phyloP scores from a whole-genome alignment of 2,113 vertebrate genomes.

The Bufo gargarizans region DNA sequence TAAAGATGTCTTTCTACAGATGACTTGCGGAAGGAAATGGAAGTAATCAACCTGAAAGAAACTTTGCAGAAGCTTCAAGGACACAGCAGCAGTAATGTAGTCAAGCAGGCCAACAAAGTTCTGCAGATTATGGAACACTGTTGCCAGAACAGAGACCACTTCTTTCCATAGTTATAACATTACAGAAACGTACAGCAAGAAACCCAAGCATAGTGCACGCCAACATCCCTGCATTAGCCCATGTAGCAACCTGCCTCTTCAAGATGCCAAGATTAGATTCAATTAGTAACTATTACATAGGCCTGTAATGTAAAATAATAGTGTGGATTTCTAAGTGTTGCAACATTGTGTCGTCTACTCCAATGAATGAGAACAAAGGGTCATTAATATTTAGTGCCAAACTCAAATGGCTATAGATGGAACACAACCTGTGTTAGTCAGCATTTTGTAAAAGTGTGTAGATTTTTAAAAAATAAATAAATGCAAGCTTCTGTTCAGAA shows the following conservation, averaged over 20 bases:
- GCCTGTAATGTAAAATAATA: neutral
- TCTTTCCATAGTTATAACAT: neutral
- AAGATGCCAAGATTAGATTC: neutral
- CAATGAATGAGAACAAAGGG: neutral
- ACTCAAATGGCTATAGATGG: neutral
- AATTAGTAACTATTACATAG: neutral
- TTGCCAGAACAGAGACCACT: slow-evolving; percentile 52
- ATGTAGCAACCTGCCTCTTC: neutral
- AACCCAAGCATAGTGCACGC: neutral
- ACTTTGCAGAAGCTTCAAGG: slow-evolving; percentile 73
- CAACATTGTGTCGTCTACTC: neutral
- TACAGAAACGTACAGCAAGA: neutral
- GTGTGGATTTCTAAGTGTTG: neutral
- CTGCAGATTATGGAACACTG: slow-evolving; percentile 69
- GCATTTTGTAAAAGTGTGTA: neutral
- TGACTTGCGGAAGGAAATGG: slow-evolving; percentile 79
- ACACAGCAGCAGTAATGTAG: slow-evolving; percentile 76
- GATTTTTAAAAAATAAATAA: neutral
- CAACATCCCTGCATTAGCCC: neutral
- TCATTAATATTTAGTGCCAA: neutral
- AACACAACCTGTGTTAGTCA: neutral
- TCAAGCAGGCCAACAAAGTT: slow-evolving; percentile 74
- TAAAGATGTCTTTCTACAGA: slow-evolving; percentile 58
- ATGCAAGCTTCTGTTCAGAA: neutral
- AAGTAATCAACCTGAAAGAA: slow-evolving; percentile 76